A percentile compares a stretch with the other conserved stretches of the same genome.
These are phyloP conservation scores for Acronicta aceris DNA, from an alignment of 2,888 invertebrate species.

Conservation along the genomic window DNA sequence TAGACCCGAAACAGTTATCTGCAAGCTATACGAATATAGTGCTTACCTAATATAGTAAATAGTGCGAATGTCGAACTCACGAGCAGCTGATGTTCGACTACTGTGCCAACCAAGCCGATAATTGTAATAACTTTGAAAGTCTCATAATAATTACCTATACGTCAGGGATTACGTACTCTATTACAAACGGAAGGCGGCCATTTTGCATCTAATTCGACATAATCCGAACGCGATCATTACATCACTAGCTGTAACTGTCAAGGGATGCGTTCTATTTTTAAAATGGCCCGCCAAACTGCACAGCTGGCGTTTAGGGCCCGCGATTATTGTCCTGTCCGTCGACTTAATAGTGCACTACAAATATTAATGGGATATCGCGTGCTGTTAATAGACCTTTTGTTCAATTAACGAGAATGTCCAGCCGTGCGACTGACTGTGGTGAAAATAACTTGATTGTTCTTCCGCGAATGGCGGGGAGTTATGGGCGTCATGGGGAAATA, in stretches of 20 bases:
- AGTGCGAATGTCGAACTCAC: too few relatives aligned
- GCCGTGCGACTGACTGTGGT: conserved; percentile 23
- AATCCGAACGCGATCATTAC: conserved; percentile 29
- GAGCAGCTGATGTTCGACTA: too few relatives aligned
- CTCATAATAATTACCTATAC: too few relatives aligned
- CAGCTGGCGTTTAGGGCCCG: conserved; percentile 40
- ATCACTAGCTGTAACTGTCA: conserved; percentile 19
- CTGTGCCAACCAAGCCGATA: too few relatives aligned
- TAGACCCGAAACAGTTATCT: too few relatives aligned
- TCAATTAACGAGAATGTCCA: conserved; percentile 23
- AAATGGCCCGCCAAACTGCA: conserved; percentile 38
- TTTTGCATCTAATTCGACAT: conserved; percentile 21
- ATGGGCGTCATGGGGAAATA: conserved; percentile 35
- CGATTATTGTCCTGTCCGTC: conserved; percentile 36
- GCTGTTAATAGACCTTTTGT: conserved; percentile 36
- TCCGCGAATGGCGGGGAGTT: conserved; percentile 42
- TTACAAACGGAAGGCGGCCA: neutral
- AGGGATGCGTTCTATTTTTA: conserved; percentile 47
- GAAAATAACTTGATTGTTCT: conserved; percentile 41
- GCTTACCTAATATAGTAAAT: too few relatives aligned
- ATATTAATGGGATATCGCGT: conserved; percentile 29
- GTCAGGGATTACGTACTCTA: too few relatives aligned
- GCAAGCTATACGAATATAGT: too few relatives aligned
- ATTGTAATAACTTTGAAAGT: too few relatives aligned
- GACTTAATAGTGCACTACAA: conserved; percentile 11